Conservation (phyloP, 2,888 invertebrate genomes). For the Neocrepidodera transversa region DNA sequence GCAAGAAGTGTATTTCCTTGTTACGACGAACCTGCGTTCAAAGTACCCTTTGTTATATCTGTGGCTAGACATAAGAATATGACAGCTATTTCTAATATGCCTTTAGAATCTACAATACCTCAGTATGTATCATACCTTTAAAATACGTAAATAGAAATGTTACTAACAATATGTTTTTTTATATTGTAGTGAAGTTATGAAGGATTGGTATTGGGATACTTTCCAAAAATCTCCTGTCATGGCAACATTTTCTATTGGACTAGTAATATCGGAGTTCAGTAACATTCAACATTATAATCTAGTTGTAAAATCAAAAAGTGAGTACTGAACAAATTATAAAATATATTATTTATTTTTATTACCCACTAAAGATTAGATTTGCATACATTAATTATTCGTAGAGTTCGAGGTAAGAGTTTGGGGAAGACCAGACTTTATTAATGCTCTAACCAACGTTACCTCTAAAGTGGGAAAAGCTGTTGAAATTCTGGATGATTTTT, state of each 20-base stretch:
- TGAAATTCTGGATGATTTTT: conserved; percentile 68
- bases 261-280: conserved; percentile 73
- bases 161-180: conserved; percentile 27
- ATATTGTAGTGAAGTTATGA: conserved; percentile 61
- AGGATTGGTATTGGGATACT: conserved; percentile 70
- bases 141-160: background rate
- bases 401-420: conserved; percentile 66
- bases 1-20: conserved; percentile 82
- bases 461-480: conserved; percentile 67
- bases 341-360: conserved; percentile 8
- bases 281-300: conserved; percentile 44
- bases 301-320: background rate
- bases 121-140: conserved; percentile 68
- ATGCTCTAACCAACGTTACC: conserved; percentile 66
- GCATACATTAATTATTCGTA: too few relatives aligned
- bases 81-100: conserved; percentile 71
- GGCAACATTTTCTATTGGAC: conserved; percentile 77
- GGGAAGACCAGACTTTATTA: conserved; percentile 69
- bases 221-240: conserved; percentile 77
- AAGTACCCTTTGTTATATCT: conserved; percentile 72
- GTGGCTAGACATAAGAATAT: conserved; percentile 68
- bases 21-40: conserved; percentile 80
- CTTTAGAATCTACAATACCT: conserved; percentile 64
- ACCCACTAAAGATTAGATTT: conserved; percentile 24
- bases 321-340: background rate